Conservation (phyloP, 2,888 invertebrate species). For the Venusia cambrica region DNA sequence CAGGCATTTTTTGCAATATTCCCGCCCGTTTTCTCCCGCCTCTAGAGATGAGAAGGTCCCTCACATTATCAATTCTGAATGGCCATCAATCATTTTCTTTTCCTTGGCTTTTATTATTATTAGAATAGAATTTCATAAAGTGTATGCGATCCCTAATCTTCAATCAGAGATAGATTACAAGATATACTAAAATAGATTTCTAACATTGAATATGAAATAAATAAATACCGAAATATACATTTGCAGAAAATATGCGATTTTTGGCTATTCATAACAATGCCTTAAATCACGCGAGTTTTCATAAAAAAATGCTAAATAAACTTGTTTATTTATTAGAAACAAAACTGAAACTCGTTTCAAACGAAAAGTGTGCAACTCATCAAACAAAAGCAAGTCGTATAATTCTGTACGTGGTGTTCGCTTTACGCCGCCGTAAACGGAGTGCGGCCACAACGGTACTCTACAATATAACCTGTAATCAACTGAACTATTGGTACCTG, state of each 20-base stretch:
- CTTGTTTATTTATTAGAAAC: too few relatives aligned
- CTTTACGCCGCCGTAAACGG: conserved; percentile 22
- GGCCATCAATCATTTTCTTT: conserved; percentile 12
- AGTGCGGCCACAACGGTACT: conserved; percentile 19
- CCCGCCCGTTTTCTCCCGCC: conserved; percentile 6
- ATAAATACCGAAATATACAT: too few relatives aligned
- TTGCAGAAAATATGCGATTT: too few relatives aligned
- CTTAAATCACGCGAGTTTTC: too few relatives aligned
- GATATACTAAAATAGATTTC: too few relatives aligned
- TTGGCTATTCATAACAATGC: too few relatives aligned
- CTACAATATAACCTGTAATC: conserved; percentile 21
- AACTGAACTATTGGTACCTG: conserved; percentile 23
- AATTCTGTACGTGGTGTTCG: conserved; percentile 18
- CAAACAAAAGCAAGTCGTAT: conserved; percentile 17
- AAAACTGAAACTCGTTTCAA: background rate
- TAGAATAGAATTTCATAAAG: too few relatives aligned
- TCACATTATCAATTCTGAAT: conserved; percentile 7
- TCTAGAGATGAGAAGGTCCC: conserved; percentile 1
- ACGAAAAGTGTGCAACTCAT: conserved; percentile 5
- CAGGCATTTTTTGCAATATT: conserved; percentile 11
- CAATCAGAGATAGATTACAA: too few relatives aligned
- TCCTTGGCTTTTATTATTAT: conserved; percentile 3
- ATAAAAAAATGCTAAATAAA: too few relatives aligned
- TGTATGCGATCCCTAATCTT: too few relatives aligned
- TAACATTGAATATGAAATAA: too few relatives aligned